A percentile compares a stretch with the other conserved stretches of the same genome.
phyloP scores from a whole-genome alignment of 1,140 invertebrate genomes.

The Drosophila chauvacae region DNA sequence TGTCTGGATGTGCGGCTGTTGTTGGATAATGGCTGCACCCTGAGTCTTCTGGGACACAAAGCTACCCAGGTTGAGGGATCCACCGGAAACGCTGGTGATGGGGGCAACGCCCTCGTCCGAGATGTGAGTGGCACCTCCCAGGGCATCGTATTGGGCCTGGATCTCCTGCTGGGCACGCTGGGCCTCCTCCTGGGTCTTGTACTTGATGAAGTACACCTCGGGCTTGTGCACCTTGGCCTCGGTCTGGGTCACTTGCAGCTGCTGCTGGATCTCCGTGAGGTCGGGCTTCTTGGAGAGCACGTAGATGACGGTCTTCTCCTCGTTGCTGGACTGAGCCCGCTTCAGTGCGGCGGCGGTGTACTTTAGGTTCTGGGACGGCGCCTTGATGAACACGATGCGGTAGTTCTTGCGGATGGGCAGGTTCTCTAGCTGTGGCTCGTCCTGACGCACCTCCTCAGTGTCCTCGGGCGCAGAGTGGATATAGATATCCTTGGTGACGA shows the following conservation, averaged over 20 bases:
- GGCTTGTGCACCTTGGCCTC: slow-evolving; percentile 86
- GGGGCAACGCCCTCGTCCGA: slow-evolving; percentile 81
- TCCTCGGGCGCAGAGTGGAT: slow-evolving; percentile 83
- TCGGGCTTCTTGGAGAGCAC: slow-evolving; percentile 90
- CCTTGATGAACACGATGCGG: slow-evolving; percentile 95
- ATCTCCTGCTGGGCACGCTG: slow-evolving; percentile 80
- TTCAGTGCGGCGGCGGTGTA: slow-evolving; percentile 87
- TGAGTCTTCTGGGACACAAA: slow-evolving; percentile 58
- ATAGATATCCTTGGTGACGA: slow-evolving; percentile 82
- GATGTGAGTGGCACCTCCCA: slow-evolving; percentile 78
- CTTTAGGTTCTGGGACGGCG: slow-evolving; percentile 89
- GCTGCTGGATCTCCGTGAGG: slow-evolving; percentile 73
- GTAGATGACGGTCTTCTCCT: slow-evolving; percentile 94
- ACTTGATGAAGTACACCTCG: slow-evolving; percentile 91
- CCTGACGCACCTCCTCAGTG: slow-evolving; percentile 61
- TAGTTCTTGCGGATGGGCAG: slow-evolving; percentile 90
- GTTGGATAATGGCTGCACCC: slow-evolving; percentile 14
- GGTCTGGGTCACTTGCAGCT: slow-evolving; percentile 69
- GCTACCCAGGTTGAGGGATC: slow-evolving; percentile 61
- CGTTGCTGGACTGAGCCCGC: slow-evolving; percentile 87
- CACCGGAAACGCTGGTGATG: slow-evolving; percentile 70
- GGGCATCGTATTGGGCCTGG: slow-evolving; percentile 80
- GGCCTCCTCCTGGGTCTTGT: slow-evolving; percentile 88
- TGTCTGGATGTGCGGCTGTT: slow-evolving; percentile 22
- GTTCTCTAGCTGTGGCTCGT: slow-evolving; percentile 57